Evolutionary conservation across 2,113 vertebrate genomes (phyloP), one percentile per base, ranked within the genome.

Genomic region (Toxostoma redivivum): DNA sequence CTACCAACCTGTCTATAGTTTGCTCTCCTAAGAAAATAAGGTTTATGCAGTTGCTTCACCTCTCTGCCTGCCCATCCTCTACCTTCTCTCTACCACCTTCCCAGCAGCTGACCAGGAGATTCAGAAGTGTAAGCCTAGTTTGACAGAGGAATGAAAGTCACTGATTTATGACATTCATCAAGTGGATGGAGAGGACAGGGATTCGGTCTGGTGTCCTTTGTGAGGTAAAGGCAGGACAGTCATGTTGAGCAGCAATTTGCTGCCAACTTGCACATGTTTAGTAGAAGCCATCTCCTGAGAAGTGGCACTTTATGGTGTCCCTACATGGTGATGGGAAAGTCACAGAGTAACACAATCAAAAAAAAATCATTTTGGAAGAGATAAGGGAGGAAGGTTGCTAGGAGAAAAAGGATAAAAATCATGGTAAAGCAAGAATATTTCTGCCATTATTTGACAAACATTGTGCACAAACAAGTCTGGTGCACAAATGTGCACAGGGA

Each of bases 401-500:
- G 24, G 42, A 57, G 23, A 13, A 86, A 66, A 80, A 61, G 31
- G 10, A 28, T 61, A 33, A 50, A 86, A 66, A 42, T 73, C 10
- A 6, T 1, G 1, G 24, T 50, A 69, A 85, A 81, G 42, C 28
- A 88, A 35, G 54, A 30, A 48, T 81, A 30, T 13, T 86, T 53
- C 28, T 73, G 74, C 31, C 3, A 1, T 73, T 65, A 33, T 27
- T 89, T 14, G 1, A 67, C 60, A 86, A 89, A 87, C 21, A 40
- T 30, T 51, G 19, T 67, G 23, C 3, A 10, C 51, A 81, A 87
- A 56, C 38, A 84, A 85, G 84, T 79, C 90, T 90, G 65, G 48
- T 90, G 73, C 22, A 51, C 92, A 72, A 93, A 93, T 96, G 93
- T 81, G 56, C 81, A 76, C 56, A 53, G 37, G 44, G 37, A 89